These are phyloP conservation scores for Metaphire vulgaris DNA, from an alignment of 1,140 invertebrate species.

Conservation along the genomic window DNA sequence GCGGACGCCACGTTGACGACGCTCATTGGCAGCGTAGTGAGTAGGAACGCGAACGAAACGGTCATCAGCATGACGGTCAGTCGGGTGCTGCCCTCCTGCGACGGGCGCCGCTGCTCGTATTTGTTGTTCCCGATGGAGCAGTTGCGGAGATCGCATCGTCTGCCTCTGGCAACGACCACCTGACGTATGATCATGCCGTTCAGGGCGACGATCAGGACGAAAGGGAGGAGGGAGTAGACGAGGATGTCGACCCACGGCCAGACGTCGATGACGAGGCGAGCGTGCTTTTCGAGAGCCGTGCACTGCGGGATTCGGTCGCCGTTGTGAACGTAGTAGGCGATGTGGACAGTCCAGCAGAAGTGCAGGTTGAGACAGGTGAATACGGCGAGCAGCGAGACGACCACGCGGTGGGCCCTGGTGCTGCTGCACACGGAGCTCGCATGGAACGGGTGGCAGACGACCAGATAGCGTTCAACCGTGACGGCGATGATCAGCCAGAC, in stretches of 20 bases:
- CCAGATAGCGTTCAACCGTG: constrained; percentile 87
- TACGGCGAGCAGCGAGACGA: neutral
- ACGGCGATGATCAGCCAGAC: constrained; percentile 69
- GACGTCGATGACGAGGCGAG: constrained; percentile 32
- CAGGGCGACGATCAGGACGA: constrained; percentile 35
- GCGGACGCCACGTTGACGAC: constrained; percentile 16
- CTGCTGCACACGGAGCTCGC: constrained; percentile 38
- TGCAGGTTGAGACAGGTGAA: constrained; percentile 28
- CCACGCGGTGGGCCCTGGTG: neutral
- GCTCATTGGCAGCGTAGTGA: constrained; percentile 26
- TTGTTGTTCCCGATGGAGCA: no score
- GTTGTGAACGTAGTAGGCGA: neutral
- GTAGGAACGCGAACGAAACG: constrained; percentile 25
- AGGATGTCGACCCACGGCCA: constrained; percentile 47
- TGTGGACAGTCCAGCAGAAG: constrained; percentile 33
- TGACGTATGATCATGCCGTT: constrained; percentile 25
- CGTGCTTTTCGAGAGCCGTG: constrained; percentile 16
- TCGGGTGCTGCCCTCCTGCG: constrained; percentile 21
- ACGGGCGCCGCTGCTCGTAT: constrained; percentile 17
- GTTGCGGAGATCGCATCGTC: constrained; percentile 14
- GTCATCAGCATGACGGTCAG: constrained; percentile 30
- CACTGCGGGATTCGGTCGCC: neutral
- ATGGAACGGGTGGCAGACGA: constrained; percentile 84
- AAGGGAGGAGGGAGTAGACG: constrained; percentile 44
- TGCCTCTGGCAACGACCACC: neutral